A percentile compares a stretch with the other conserved stretches of the same genome.
Conservation (phyloP, 2,797 vertebrate genomes). For the Mormyrops boulengeri region DNA sequence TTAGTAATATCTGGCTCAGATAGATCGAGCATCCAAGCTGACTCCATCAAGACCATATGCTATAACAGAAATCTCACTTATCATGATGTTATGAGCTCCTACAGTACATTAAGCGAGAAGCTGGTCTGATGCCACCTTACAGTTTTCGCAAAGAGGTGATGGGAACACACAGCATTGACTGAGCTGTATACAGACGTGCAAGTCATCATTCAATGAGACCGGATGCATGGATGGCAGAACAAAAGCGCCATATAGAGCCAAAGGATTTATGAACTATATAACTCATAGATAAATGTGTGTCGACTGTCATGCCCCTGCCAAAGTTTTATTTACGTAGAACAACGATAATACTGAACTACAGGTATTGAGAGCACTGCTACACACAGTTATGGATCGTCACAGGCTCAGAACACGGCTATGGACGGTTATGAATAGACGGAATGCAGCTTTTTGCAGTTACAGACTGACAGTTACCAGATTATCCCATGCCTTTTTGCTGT, state of each 20-base stretch:
- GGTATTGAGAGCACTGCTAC: neutral
- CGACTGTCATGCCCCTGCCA: neutral
- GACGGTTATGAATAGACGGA: neutral
- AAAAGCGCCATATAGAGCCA: neutral
- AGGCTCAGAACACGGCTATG: neutral
- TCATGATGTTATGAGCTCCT: neutral
- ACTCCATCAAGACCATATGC: neutral
- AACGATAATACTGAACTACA: neutral
- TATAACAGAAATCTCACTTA: slow-evolving; percentile 8
- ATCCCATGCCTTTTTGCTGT: neutral
- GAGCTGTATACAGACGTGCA: neutral
- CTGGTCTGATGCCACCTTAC: neutral
- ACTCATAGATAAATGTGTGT: neutral
- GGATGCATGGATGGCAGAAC: neutral
- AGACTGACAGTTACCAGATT: neutral
- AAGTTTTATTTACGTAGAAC: slow-evolving; percentile 7
- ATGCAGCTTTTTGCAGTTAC: neutral
- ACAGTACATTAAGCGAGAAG: neutral
- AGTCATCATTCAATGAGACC: neutral
- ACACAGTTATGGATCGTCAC: neutral
- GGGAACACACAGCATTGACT: neutral
- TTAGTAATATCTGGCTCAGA: neutral
- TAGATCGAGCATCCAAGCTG: neutral
- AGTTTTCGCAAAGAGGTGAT: neutral
- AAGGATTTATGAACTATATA: slow-evolving; percentile 9